Evolutionary conservation across 2,888 invertebrate species (phyloP), one percentile per base, ranked within the genome.

Genomic region (Pteria penguin): DNA sequence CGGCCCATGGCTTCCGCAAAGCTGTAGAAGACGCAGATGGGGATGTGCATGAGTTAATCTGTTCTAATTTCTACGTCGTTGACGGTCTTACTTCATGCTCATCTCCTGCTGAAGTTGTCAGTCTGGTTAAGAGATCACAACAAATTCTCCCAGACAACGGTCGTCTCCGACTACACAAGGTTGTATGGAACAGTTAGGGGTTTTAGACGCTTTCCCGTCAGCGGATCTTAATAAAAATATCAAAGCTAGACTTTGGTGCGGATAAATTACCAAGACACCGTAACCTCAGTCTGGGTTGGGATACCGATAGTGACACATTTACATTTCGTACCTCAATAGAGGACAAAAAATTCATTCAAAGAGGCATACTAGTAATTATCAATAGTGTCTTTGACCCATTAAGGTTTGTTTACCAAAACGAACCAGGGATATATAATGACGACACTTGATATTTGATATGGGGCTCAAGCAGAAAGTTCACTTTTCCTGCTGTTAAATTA

Each of bases 21-120:
- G 62, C 71, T 5, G 71, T 71, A 1, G 62, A 62, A 11, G 27
- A 54, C 2, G 61, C 71, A 4, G 70, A 62, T 11, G 2, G 2
- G 4, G 70, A 71, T n/a, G 61, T 71, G 3, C n/a, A 31, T 29
- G 54, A 62, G 4, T 61, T 71, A n/a, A 52, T 71, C 2, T 24
- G 18, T 5, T 22, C n/a, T 11, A 60, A 62, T 52, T 62, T 67
- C 52, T 71, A 71, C 54, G 70, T 71, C 1, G 70, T 62, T 22
- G 70, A 71, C n/a, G 70, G 45, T 1, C 52, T 71, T 4, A 24
- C 24, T 31, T 62, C 70, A 22, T 33, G 69, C 8, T 45, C 24
- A 4, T 26, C 33, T 14, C 33, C 60, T 24, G 45, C 58, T 32
- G 26, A 36, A 32, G 45, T 45, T 22, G 14, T 45, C 4, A 14